phyloP scores from a whole-genome alignment of 2,113 vertebrate species.

The pig (Sus scrofa) region DNA sequence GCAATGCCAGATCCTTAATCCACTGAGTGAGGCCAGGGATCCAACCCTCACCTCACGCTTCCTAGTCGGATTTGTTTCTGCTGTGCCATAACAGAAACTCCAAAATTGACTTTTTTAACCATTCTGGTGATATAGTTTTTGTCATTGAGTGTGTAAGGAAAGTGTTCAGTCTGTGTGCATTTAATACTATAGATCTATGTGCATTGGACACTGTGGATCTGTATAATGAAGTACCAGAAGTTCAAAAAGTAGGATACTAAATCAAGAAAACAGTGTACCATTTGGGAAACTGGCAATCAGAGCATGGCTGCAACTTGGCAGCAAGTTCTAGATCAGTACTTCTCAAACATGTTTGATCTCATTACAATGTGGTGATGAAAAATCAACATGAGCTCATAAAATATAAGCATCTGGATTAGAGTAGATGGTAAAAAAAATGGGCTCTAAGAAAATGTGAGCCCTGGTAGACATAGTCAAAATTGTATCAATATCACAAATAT shows the following conservation, averaged over 20 bases:
- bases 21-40: too few relatives aligned
- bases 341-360: slow-evolving; percentile 30
- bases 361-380: slow-evolving; percentile 53
- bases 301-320: neutral
- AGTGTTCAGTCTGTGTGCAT: neutral
- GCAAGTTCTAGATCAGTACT: slow-evolving; percentile 30
- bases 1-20: too few relatives aligned
- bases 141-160: slow-evolving; percentile 1
- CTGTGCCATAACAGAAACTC: too few relatives aligned
- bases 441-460: slow-evolving; percentile 14
- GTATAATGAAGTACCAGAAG: neutral
- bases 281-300: slow-evolving; percentile 49
- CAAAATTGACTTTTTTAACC: slow-evolving; percentile 53
- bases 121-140: neutral
- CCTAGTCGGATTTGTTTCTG: too few relatives aligned
- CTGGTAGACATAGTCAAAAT: slow-evolving; percentile 18
- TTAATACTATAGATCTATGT: neutral
- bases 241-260: slow-evolving; percentile 42
- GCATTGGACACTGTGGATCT: neutral
- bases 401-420: slow-evolving; percentile 42
- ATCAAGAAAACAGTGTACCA: neutral
- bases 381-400: slow-evolving; percentile 52
- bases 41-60: too few relatives aligned
- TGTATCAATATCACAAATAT: slow-evolving; percentile 37
- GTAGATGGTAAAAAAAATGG: slow-evolving; percentile 20